Conservation (phyloP, 2,888 invertebrate species). For the Plagodis pulveraria region DNA sequence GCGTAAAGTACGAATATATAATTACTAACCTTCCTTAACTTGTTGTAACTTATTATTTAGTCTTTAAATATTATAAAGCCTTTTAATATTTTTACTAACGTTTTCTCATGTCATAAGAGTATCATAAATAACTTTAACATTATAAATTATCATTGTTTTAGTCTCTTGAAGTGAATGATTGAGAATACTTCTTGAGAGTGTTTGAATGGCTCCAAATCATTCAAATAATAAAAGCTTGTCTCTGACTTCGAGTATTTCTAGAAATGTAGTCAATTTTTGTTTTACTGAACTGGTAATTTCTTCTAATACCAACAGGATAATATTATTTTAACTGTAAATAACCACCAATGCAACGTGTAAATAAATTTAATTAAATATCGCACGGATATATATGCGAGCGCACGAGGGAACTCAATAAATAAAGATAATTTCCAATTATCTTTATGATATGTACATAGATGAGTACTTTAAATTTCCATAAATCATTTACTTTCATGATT, state of each 20-base stretch:
- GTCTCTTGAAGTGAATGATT: conserved; percentile 21
- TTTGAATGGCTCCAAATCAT: conserved; percentile 8
- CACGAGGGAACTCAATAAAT: too few species aligned
- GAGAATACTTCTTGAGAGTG: background rate
- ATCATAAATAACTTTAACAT: conserved; percentile 20
- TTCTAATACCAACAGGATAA: background rate
- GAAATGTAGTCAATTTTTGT: background rate
- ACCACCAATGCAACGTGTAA: background rate
- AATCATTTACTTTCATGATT: too few species aligned
- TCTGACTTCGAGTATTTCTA: conserved; percentile 6
- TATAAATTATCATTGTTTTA: conserved; percentile 16
- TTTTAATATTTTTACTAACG: conserved; percentile 38
- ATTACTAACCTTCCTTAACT: conserved; percentile 59
- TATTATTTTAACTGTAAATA: background rate
- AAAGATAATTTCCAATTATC: too few species aligned
- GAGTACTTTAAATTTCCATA: background rate
- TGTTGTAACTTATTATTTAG: conserved; percentile 62
- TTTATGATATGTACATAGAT: background rate
- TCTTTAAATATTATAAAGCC: conserved; percentile 42
- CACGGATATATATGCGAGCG: too few species aligned
- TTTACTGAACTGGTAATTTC: background rate
- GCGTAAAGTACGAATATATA: conserved; percentile 35
- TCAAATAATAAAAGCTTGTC: conserved; percentile 4
- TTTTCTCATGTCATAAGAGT: conserved; percentile 37
- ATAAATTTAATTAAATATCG: too few species aligned